Conservation (phyloP, 2,888 invertebrate genomes). For the Eumerus sabulonum region DNA sequence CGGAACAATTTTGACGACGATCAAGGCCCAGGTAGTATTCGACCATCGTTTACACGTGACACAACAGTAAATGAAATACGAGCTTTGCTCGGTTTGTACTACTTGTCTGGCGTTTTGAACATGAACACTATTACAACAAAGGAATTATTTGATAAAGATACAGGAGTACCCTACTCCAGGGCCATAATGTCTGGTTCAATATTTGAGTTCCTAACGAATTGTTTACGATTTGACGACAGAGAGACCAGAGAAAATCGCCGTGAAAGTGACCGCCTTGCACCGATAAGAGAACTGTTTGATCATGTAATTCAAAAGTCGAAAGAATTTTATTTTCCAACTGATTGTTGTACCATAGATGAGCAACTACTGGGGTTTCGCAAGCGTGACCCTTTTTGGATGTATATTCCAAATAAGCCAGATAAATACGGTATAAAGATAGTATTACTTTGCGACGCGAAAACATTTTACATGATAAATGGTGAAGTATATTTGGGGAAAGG, state of each 20-base stretch:
- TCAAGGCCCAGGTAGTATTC: slow-evolving; percentile 4
- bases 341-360: slow-evolving; percentile 16
- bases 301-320: slow-evolving; percentile 4
- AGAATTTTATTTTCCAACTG: slow-evolving; percentile 1
- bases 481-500: background rate
- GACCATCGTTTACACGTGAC: slow-evolving; percentile 10
- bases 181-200: slow-evolving; percentile 2
- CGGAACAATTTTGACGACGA: slow-evolving; percentile 4
- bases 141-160: slow-evolving; percentile 1
- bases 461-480: slow-evolving; percentile 6
- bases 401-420: slow-evolving; percentile 40
- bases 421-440: slow-evolving; percentile 38
- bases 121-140: background rate
- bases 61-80: slow-evolving; percentile 1
- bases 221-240: slow-evolving; percentile 7
- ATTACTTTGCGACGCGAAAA: slow-evolving; percentile 1
- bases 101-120: background rate
- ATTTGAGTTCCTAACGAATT: slow-evolving; percentile 16
- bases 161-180: background rate
- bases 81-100: slow-evolving; percentile 6
- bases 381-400: slow-evolving; percentile 24
- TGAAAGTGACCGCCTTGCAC: background rate
- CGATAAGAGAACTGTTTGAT: slow-evolving; percentile 8
- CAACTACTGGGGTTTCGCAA: slow-evolving; percentile 31
- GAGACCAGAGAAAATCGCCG: slow-evolving; percentile 6